Percentiles rank a stretch among this genome's conserved stretches.
phyloP scores from a whole-genome alignment of 2,113 vertebrate genomes.

The Chaetura pelagica region DNA sequence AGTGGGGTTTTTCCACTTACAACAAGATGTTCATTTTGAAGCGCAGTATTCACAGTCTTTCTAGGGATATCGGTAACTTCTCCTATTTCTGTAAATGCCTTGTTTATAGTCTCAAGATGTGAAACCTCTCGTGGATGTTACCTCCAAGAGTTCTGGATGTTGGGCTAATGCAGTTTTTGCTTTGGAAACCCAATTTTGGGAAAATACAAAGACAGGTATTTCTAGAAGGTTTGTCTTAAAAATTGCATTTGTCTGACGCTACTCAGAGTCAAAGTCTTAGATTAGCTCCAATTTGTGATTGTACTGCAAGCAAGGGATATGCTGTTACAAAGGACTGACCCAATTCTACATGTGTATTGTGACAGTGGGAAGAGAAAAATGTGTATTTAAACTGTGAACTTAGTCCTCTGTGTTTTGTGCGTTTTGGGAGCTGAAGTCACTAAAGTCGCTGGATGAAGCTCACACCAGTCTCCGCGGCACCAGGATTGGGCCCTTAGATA shows the following conservation, averaged over 20 bases:
- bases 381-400: not conserved
- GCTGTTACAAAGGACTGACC: not conserved
- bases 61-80: not conserved
- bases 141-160: not conserved
- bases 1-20: not conserved
- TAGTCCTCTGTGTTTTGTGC: not conserved
- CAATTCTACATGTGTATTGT: not conserved
- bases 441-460: not conserved
- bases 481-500: not conserved
- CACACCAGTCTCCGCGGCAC: rapidly evolving
- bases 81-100: not conserved
- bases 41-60: not conserved
- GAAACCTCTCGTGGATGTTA: not conserved
- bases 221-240: not conserved
- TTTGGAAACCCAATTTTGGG: not conserved
- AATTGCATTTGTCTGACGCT: not conserved
- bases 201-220: not conserved
- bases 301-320: not conserved
- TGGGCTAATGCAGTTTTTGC: not conserved
- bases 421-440: not conserved
- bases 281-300: not conserved
- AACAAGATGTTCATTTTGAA: not conserved
- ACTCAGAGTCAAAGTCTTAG: not conserved
- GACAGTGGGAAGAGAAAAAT: not conserved
- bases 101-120: not conserved